Evolutionary conservation across 2,888 invertebrate species (phyloP), one percentile per base, ranked within the genome.

Genomic region (Dendrolimus pini): DNA sequence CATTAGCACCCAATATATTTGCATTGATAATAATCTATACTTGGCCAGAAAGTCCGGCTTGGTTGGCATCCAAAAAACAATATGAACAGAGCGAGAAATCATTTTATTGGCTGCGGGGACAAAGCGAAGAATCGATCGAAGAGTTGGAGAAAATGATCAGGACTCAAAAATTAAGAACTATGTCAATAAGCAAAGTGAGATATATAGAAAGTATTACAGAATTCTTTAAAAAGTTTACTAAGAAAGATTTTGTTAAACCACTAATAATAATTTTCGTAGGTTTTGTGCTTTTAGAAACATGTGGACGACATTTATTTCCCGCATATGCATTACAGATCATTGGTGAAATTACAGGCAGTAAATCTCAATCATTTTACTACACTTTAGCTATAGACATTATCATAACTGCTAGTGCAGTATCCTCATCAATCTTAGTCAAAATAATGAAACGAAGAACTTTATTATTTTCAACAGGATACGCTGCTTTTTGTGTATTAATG

Each of bases 61-160:
- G 72, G 70, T 56, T 74, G 8, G 60, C 66, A 12, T 64, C 65
- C 0, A 67, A 60, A 55, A 56, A 64, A n/a, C 58, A 63, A 8
- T 73, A 61, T 30, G 59, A 65, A 1, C 58, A 57, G 47, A 68
- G 71, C 2, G 61, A 64, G 41, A 56, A 52, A 41, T 55, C 62
- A 0, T 90, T 93, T 41, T 80, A 83, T 55, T 92, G 87, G 80
- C 83, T 92, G 55, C 77, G 93, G 61, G 93, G 92, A 1, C 66
- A 72, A 1, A 60, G 10, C 82, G 52, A 91, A 83, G 61, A 84
- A 79, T 18, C 82, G 75, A 14, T 66, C 69, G 7, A 75, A 77
- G 41, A 84, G 64, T 59, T 85, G 0, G 63, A 72, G 13, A 75
- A 78, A 52, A 14, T 85, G 18, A 69, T 81, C 0, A 63, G 63